These are phyloP conservation scores for Drosophila lacertosa DNA, from an alignment of 1,140 invertebrate species.

Conservation along the genomic window DNA sequence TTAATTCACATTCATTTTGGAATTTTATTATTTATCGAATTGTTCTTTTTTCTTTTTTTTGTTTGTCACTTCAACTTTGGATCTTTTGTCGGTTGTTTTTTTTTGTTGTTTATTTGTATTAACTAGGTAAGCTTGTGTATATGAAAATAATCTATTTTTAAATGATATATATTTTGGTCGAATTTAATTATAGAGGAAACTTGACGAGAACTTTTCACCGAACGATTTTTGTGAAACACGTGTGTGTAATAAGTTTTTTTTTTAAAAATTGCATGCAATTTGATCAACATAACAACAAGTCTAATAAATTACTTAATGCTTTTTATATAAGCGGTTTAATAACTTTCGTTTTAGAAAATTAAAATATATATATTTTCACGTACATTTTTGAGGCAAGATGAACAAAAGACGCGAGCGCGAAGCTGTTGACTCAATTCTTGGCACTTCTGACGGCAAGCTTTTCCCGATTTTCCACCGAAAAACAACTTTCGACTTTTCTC, in stretches of 20 bases:
- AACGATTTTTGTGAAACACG: conserved; percentile 37
- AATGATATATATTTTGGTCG: conserved; percentile 38
- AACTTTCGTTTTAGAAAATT: conserved; percentile 12
- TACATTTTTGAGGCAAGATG: conserved; percentile 15
- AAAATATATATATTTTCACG: conserved; percentile 12
- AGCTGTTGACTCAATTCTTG: conserved; percentile 24
- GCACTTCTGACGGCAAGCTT: conserved; percentile 38
- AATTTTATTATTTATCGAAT: neutral
- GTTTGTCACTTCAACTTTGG: neutral
- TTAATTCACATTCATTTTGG: too few relatives aligned
- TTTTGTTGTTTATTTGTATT: conserved; percentile 30
- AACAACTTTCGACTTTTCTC: conserved; percentile 48
- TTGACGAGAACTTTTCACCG: conserved; percentile 17
- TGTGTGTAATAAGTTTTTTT: too few relatives aligned
- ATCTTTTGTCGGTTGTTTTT: conserved; percentile 11
- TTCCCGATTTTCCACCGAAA: conserved; percentile 41
- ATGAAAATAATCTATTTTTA: conserved; percentile 44
- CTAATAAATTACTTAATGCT: neutral
- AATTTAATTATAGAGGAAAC: conserved; percentile 40
- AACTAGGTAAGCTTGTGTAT: conserved; percentile 27
- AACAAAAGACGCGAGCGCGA: conserved; percentile 21
- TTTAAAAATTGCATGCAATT: too few relatives aligned
- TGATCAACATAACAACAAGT: too few relatives aligned
- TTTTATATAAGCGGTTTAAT: too few relatives aligned
- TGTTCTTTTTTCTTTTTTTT: neutral